Evolutionary conservation across 1,140 invertebrate genomes (phyloP), one percentile per base, ranked within the genome.

Genomic region (Drosophila subpulchrella): DNA sequence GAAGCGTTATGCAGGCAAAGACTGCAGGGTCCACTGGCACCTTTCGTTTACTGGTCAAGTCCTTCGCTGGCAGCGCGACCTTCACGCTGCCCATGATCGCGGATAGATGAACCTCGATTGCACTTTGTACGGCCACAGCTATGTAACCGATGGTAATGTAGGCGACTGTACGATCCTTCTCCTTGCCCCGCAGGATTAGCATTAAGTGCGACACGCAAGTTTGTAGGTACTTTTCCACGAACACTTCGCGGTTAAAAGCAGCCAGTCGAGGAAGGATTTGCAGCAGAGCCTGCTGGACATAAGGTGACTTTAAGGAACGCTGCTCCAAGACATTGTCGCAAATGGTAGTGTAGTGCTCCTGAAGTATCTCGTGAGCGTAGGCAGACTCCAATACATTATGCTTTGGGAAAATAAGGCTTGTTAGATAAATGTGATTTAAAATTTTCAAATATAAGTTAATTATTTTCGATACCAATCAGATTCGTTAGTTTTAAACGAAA

Each of bases 1-100:
- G 91, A 62, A 99, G 94, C 36, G 98, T 98, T n/a, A 99, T 96
- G 90, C 98, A 99, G 12, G 97, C 96, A 93, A 99, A 99, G 30
- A 99, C 96, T 0, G 97, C 95, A 0, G 98, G 96, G 82, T 99
- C 98, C 15, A 98, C 94, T 48, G 93, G 93, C 11, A 94, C 92
- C 58, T 96, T 94, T 75, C 96, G 96, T 81, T 96, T 97, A 34
- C 93, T 95, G 0, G 95, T 94, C 0, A 94, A 94, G 75, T 97
- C 96, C 86, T 96, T 96, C 0, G 96, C 94, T 1, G 98, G 98
- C 17, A 99, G 92, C 3, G 96, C 95, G 51, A 94, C 93, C 91
- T 96, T 96, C 13, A 99, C 96, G 8, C 96, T 94, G 72, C 97
- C 96, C 96, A 99, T 97, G 44, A 99, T 97, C 85, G 94, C 95